A percentile compares a stretch with the other conserved stretches of the same genome.
phyloP scores from a whole-genome alignment of 1,140 invertebrate species.

The Brachionus manjavacas region DNA sequence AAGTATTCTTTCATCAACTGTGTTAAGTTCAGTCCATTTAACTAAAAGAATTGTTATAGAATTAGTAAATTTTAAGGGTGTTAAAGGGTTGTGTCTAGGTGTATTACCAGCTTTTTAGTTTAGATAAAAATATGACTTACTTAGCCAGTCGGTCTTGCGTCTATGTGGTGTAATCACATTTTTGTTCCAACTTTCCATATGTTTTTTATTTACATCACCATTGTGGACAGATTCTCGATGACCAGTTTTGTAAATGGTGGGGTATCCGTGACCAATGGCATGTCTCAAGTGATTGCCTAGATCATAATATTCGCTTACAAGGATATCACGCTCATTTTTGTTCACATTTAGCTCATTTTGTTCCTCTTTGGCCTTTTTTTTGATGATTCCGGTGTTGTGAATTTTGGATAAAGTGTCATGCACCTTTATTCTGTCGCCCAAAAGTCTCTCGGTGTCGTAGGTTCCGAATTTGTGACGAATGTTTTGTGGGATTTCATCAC shows the following conservation, averaged over 20 bases:
- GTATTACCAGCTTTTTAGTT: background rate
- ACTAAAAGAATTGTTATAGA: constrained; percentile 14
- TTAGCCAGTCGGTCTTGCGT: constrained; percentile 30
- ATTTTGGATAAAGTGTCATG: constrained; percentile 32
- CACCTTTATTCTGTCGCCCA: constrained; percentile 6
- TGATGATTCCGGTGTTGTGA: constrained; percentile 6
- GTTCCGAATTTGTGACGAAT: constrained; percentile 31
- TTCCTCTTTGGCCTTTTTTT: constrained; percentile 35
- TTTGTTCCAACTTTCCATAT: constrained; percentile 8
- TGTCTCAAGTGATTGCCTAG: constrained; percentile 33
- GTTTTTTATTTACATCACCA: constrained; percentile 33
- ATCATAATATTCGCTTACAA: constrained; percentile 25
- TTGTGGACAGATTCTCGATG: background rate
- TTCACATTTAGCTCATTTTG: background rate
- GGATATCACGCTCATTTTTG: background rate
- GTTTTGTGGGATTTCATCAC: constrained; percentile 17
- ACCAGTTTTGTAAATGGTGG: constrained; percentile 14
- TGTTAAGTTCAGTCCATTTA: constrained; percentile 31
- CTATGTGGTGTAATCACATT: constrained; percentile 23
- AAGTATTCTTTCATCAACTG: constrained; percentile 33
- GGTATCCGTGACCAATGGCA: constrained; percentile 18
- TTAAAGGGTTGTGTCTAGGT: background rate
- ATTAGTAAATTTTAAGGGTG: background rate
- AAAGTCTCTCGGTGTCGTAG: background rate
- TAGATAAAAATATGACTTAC: background rate